A percentile compares a stretch with the other conserved stretches of the same genome.
These are phyloP conservation scores for Neolamprologus falcicula DNA, from an alignment of 2,113 vertebrate genomes.

Conservation along the genomic window DNA sequence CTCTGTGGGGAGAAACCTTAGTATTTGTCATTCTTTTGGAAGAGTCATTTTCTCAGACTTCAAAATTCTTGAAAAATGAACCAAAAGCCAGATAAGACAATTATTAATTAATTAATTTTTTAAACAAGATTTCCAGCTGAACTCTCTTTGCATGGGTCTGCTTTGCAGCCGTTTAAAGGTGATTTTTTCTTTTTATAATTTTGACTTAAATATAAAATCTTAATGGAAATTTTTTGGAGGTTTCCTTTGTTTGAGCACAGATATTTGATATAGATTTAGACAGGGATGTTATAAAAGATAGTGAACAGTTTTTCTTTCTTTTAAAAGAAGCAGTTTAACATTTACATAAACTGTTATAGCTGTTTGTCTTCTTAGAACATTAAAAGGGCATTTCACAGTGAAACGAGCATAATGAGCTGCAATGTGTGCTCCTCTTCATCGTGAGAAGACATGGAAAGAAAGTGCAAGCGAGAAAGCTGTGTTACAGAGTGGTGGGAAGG, in stretches of 20 bases:
- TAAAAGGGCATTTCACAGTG: neutral
- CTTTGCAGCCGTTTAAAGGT: neutral
- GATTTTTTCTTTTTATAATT: neutral
- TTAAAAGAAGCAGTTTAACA: neutral
- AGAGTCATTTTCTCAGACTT: neutral
- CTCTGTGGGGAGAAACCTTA: neutral
- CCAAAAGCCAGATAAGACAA: neutral
- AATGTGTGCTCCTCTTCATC: neutral
- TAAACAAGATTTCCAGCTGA: neutral
- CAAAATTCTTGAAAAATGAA: neutral
- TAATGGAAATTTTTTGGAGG: neutral
- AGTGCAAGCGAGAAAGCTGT: neutral
- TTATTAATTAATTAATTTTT: neutral
- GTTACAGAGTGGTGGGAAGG: constrained; percentile 3
- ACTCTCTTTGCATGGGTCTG: neutral
- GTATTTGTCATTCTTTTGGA: neutral
- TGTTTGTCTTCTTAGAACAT: neutral
- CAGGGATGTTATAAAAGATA: neutral
- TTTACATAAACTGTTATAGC: neutral
- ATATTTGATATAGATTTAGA: neutral
- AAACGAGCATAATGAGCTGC: neutral
- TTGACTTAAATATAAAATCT: neutral
- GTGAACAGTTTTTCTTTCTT: neutral
- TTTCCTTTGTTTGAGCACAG: neutral
- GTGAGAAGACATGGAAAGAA: neutral